Evolutionary conservation across 2,797 vertebrate species (phyloP).

Genomic region (Acipenser transmontanus): DNA sequence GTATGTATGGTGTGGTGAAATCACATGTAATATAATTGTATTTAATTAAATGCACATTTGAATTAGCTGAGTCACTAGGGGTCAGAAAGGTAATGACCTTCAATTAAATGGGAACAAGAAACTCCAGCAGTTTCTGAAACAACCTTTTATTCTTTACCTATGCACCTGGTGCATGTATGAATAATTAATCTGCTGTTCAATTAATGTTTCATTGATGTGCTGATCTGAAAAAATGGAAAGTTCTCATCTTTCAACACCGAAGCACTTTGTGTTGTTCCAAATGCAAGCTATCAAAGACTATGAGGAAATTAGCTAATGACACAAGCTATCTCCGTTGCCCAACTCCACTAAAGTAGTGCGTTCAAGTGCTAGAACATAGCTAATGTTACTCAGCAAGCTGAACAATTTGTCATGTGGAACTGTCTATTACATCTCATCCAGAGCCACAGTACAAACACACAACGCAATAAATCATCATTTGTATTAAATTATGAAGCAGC

Average conservation of each 20-base stretch:
- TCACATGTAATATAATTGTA: not conserved
- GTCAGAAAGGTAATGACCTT: not conserved
- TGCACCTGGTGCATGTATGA: not conserved
- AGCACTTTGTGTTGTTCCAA: slow-evolving; percentile 1
- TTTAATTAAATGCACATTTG: not conserved
- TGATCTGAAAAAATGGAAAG: slow-evolving; percentile 6
- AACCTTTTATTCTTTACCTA: not conserved
- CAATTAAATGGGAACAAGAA: not conserved
- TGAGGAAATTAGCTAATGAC: slow-evolving; percentile 32
- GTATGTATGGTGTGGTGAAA: not conserved
- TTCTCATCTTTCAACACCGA: not conserved
- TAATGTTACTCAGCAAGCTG: slow-evolving; percentile 41
- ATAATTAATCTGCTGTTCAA: slow-evolving; percentile 5
- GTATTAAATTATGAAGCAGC: slow-evolving; percentile 47
- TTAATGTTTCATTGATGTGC: slow-evolving; percentile 2
- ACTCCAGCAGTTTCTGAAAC: not conserved
- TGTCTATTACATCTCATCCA: slow-evolving; percentile 44
- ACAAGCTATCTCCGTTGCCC: slow-evolving; percentile 28
- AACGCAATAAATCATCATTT: slow-evolving; percentile 58
- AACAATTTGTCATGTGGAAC: slow-evolving; percentile 47
- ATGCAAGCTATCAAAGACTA: slow-evolving; percentile 12
- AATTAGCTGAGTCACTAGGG: not conserved
- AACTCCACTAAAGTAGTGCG: slow-evolving; percentile 27
- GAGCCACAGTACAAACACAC: slow-evolving; percentile 38
- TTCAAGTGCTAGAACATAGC: slow-evolving; percentile 39